These are phyloP conservation scores for Styela plicata DNA, from an alignment of 23 tunicate genomes.

Conservation along the genomic window DNA sequence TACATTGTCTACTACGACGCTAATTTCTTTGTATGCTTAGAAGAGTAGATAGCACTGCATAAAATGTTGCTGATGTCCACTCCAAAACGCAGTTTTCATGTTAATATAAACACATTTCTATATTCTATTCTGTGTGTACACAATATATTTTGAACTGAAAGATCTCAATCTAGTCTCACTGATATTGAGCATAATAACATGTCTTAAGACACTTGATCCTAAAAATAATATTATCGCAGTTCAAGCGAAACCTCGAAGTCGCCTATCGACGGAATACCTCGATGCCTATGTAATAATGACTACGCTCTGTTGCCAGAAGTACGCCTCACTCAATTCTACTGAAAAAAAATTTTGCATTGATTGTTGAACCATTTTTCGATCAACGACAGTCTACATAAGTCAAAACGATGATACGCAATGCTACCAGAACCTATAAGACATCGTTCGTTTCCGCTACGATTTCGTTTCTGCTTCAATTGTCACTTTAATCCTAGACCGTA, in stretches of 20 bases:
- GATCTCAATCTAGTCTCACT: background rate
- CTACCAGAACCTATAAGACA: background rate
- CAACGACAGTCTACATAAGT: background rate
- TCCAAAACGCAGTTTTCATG: too few species aligned
- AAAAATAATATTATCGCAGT: background rate
- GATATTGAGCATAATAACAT: background rate
- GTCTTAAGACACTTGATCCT: background rate
- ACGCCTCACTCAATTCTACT: background rate
- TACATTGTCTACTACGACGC: too few species aligned
- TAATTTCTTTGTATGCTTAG: too few species aligned
- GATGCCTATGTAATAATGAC: background rate
- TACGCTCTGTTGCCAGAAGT: background rate
- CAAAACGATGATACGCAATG: background rate
- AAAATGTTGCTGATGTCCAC: too few species aligned
- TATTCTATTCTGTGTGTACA: too few species aligned
- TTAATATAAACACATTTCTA: too few species aligned
- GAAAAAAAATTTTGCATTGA: too few species aligned
- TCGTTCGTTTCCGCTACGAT: background rate
- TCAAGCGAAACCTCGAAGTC: background rate
- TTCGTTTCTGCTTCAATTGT: slow-evolving; percentile 30
- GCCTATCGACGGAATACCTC: background rate
- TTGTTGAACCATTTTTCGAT: too few species aligned
- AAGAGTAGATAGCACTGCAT: too few species aligned
- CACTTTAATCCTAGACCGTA: slow-evolving; percentile 33
- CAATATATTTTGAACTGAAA: too few species aligned